Evolutionary conservation across 2,113 vertebrate species (phyloP).

Genomic region (Fulmarus glacialis): DNA sequence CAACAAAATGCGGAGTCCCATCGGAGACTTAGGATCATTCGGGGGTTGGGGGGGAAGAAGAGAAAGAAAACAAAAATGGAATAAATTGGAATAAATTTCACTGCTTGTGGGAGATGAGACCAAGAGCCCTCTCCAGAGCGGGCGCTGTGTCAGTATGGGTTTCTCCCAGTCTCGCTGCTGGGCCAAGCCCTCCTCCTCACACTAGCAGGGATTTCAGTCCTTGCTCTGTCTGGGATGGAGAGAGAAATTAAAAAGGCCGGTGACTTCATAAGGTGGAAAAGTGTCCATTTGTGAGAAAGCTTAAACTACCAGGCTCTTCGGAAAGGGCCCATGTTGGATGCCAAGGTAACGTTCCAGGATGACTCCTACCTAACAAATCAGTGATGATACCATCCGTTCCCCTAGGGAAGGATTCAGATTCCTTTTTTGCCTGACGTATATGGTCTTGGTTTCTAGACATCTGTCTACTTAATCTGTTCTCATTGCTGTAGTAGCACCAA

Average conservation of each 20-base stretch:
- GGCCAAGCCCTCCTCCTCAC: not conserved
- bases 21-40: not conserved
- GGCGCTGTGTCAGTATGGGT: not conserved
- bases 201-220: not conserved
- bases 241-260: not conserved
- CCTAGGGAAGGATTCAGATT: not conserved
- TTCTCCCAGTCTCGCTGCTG: not conserved
- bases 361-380: not conserved
- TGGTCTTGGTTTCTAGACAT: not conserved
- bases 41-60: rapidly evolving
- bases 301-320: not conserved
- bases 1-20: not conserved
- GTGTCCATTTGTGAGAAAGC: not conserved
- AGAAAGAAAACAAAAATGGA: not conserved
- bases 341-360: not conserved
- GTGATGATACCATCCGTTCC: not conserved
- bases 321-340: not conserved
- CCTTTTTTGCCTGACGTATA: not conserved
- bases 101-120: not conserved
- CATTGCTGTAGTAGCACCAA: not conserved
- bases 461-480: not conserved
- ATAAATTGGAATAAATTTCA: not conserved
- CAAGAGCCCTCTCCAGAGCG: not conserved
- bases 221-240: not conserved
- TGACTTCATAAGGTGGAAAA: not conserved